Conservation (phyloP, 2,888 invertebrate species). For the Ectobius pallidus region DNA sequence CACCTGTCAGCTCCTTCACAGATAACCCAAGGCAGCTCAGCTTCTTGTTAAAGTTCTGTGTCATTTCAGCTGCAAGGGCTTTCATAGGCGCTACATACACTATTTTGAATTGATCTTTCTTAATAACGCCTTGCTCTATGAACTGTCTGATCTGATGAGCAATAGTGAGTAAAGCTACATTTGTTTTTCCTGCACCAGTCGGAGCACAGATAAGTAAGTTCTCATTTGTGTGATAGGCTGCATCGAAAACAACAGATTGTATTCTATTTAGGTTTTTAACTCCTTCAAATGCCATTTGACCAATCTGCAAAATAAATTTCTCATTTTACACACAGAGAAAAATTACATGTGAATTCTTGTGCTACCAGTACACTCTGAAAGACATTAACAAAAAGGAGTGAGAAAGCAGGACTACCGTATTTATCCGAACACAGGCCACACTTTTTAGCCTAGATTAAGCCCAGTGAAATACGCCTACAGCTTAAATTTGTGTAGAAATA, state of each 20-base stretch:
- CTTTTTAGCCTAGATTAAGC: no score
- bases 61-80: conserved; percentile 98
- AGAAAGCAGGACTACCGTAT: no score
- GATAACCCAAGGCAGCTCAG: conserved; percentile 76
- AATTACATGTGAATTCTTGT: no score
- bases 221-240: conserved; percentile 95
- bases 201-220: conserved; percentile 98
- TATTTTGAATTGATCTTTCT: conserved; percentile 95
- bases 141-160: conserved; percentile 89
- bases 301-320: conserved; percentile 66
- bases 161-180: conserved; percentile 93
- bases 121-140: conserved; percentile 78
- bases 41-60: conserved; percentile 86
- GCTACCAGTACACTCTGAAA: no score
- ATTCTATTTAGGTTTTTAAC: conserved; percentile 89
- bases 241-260: conserved; percentile 93
- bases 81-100: conserved; percentile 99
- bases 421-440: no score
- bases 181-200: conserved; percentile 99
- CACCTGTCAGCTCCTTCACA: conserved; percentile 95
- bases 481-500: no score
- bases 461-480: no score
- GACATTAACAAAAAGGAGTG: no score
- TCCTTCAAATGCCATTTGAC: conserved; percentile 87
- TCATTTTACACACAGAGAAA: no score